These are phyloP conservation scores for Sitobion miscanthi DNA, from an alignment of 1,140 invertebrate species.

Conservation along the genomic window DNA sequence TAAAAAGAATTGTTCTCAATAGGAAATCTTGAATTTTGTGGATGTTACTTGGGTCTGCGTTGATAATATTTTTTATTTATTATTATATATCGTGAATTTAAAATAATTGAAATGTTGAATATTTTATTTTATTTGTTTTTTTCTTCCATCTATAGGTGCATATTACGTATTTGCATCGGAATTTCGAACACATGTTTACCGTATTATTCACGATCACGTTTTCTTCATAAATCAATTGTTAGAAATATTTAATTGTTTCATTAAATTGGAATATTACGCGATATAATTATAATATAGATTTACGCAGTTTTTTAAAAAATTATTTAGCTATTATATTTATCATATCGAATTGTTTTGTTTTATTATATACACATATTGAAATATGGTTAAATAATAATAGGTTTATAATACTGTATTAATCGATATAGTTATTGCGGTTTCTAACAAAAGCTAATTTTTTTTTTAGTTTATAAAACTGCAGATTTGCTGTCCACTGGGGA, in stretches of 20 bases:
- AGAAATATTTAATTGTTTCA: background rate
- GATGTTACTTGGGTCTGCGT: background rate
- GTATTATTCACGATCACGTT: conserved; percentile 14
- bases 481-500: background rate
- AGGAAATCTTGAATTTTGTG: background rate
- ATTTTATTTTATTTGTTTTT: conserved; percentile 1
- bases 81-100: background rate
- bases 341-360: background rate
- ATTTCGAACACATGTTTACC: conserved; percentile 2
- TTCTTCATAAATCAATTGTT: conserved; percentile 2
- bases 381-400: background rate
- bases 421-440: background rate
- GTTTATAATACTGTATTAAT: background rate
- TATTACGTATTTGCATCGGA: background rate
- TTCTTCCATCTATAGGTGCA: background rate
- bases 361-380: background rate
- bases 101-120: background rate
- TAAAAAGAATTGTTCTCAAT: background rate
- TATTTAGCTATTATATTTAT: background rate
- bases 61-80: background rate
- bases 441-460: background rate
- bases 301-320: background rate
- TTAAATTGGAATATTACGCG: background rate
- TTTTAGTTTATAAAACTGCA: background rate
- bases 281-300: background rate